Evolutionary conservation across 2,888 invertebrate genomes (phyloP), one percentile per base, ranked within the genome.

Genomic region (Miltochrista miniata): DNA sequence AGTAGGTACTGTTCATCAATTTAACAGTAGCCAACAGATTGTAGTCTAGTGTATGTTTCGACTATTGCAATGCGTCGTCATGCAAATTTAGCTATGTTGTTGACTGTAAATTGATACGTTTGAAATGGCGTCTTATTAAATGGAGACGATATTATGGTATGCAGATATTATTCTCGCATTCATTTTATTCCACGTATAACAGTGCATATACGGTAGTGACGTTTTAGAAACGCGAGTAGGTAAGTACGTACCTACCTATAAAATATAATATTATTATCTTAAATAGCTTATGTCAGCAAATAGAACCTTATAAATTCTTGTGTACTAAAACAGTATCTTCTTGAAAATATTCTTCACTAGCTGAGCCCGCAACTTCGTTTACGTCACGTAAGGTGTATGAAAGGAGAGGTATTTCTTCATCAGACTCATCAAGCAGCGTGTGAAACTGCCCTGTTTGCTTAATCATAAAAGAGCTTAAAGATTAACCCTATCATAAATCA

Each of bases 21-120:
- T 24, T 24, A 24, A 24, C 18, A 24, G 5, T 24, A 24, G 11
- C 11, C 31, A 31, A 7, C 31, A 11, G 2, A 10, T 3, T 31
- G 11, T 31, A 31, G 11, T 31, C 31, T 31, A 31, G 11, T 31
- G 31, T 31, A 7, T 9, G 8, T 7, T 2, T 11, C 8, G 31
- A 10, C 53, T 63, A 72, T 72, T 73, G 72, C 70, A 80, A 67
- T 72, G 72, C 77, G 72, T 72, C 73, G 77, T 76, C 76, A 76
- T 79, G 79, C 76, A 81, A 81, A 84, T 85, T 82, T 80, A 84
- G 76, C 70, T 56, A 72, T 73, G 74, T 68, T 73, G 74, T 73
- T 74, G 76, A 73, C 73, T 74, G 80, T 78, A 84, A 85, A 84
- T 83, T 85, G 81, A 85, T 84, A 85, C 70, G 77, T 74, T 79